A percentile compares a stretch with the other conserved stretches of the same genome.
Conservation (phyloP, 2,888 invertebrate genomes). For the Calliopum simillimum region DNA sequence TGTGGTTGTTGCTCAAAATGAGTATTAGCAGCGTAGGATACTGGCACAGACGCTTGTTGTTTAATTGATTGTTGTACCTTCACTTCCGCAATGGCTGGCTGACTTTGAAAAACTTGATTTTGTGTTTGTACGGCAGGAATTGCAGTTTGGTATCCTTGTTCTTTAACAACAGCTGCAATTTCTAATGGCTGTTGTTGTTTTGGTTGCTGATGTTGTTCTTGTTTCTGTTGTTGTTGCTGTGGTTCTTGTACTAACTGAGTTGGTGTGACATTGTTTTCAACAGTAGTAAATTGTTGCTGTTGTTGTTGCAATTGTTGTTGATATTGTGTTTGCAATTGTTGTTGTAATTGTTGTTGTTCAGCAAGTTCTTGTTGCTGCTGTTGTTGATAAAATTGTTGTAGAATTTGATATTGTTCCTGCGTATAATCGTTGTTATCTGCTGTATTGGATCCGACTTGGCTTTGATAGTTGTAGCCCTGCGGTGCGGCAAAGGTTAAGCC, state of each 20-base stretch:
- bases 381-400: constrained; percentile 36
- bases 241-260: constrained; percentile 8
- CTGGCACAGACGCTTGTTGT: not conserved
- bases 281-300: not conserved
- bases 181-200: not conserved
- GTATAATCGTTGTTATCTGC: not conserved
- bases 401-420: constrained; percentile 30
- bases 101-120: not conserved
- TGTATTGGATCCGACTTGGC: not conserved
- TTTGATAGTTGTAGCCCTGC: constrained; percentile 45
- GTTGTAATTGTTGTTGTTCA: constrained; percentile 18
- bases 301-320: not conserved
- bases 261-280: too few species aligned
- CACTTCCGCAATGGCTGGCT: not conserved
- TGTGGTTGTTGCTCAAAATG: not conserved
- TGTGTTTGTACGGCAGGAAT: not conserved
- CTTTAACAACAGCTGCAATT: not conserved
- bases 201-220: constrained; percentile 25
- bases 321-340: constrained; percentile 8
- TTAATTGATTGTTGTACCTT: not conserved
- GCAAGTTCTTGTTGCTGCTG: constrained; percentile 19
- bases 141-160: not conserved
- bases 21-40: not conserved
- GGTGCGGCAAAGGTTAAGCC: constrained; percentile 37
- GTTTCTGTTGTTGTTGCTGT: constrained; percentile 30